phyloP scores from a whole-genome alignment of 2,888 invertebrate genomes.

The Spisula subtruncata region DNA sequence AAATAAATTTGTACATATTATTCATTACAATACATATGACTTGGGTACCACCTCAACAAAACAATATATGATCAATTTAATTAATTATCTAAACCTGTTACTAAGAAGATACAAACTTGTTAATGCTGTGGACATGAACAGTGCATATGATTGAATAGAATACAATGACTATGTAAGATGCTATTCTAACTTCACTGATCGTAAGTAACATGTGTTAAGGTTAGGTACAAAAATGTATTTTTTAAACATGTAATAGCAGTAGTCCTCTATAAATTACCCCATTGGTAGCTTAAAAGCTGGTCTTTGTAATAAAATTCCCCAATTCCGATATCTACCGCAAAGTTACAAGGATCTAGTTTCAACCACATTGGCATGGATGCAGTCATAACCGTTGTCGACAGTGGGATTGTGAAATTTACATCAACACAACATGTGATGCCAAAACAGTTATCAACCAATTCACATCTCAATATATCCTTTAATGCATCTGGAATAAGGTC shows the following conservation, averaged over 20 bases:
- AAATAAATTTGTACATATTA: background rate
- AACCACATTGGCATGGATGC: slow-evolving; percentile 60
- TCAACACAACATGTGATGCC: slow-evolving; percentile 71
- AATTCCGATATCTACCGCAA: slow-evolving; percentile 47
- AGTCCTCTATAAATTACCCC: slow-evolving; percentile 56
- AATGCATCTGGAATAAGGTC: slow-evolving; percentile 58
- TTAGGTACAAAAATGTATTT: too few relatives aligned
- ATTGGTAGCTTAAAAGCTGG: slow-evolving; percentile 59
- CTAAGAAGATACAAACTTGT: too few relatives aligned
- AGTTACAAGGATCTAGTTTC: slow-evolving; percentile 60
- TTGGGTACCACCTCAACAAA: too few relatives aligned
- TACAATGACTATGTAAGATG: too few relatives aligned
- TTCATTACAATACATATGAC: too few relatives aligned
- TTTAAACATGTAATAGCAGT: too few relatives aligned
- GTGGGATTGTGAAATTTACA: slow-evolving; percentile 65
- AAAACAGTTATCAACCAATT: slow-evolving; percentile 71
- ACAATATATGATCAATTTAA: too few relatives aligned
- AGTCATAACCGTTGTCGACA: slow-evolving; percentile 47
- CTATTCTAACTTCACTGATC: too few relatives aligned
- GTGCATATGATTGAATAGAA: too few relatives aligned
- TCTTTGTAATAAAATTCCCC: slow-evolving; percentile 43
- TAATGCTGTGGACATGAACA: too few relatives aligned
- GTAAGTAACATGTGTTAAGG: too few relatives aligned
- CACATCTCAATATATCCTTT: slow-evolving; percentile 60
- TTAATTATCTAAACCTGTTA: too few relatives aligned